A percentile compares a stretch with the other conserved stretches of the same genome.
phyloP scores from a whole-genome alignment of 2,797 vertebrate genomes.

The Takifugu ocellatus region DNA sequence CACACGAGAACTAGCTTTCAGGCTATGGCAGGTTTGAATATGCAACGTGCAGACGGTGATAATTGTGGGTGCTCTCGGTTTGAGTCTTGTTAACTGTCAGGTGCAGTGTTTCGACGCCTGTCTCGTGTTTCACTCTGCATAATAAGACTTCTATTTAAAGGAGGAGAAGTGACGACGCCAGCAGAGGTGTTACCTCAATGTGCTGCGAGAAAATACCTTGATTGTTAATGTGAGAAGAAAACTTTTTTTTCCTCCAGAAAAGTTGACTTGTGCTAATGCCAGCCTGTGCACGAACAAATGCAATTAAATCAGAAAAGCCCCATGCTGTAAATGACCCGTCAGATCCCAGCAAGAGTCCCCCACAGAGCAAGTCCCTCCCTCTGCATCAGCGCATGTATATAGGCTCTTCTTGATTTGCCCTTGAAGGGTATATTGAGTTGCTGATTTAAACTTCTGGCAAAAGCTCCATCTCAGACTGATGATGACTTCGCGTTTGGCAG shows the following conservation, averaged over 20 bases:
- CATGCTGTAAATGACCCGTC: slow-evolving; percentile 31
- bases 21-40: slow-evolving; percentile 62
- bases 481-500: slow-evolving; percentile 67
- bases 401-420: slow-evolving; percentile 58
- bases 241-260: slow-evolving; percentile 24
- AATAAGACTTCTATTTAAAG: slow-evolving; percentile 77
- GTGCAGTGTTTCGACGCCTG: slow-evolving; percentile 69
- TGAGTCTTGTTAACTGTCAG: slow-evolving; percentile 69
- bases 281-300: slow-evolving; percentile 18
- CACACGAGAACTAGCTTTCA: slow-evolving; percentile 18
- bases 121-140: slow-evolving; percentile 73
- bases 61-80: slow-evolving; percentile 71
- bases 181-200: slow-evolving; percentile 66
- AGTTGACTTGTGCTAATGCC: neutral
- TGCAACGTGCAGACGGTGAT: slow-evolving; percentile 67
- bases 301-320: slow-evolving; percentile 13
- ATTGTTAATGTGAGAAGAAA: slow-evolving; percentile 37
- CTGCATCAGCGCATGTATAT: slow-evolving; percentile 40
- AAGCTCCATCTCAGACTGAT: slow-evolving; percentile 68
- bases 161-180: slow-evolving; percentile 59
- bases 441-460: slow-evolving; percentile 67
- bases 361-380: slow-evolving; percentile 37
- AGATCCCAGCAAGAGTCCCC: slow-evolving; percentile 7
- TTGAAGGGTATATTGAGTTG: slow-evolving; percentile 63
- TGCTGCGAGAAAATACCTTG: slow-evolving; percentile 60